Conservation (phyloP, 2,888 invertebrate species). For the Cataglyphis altisquamis region DNA sequence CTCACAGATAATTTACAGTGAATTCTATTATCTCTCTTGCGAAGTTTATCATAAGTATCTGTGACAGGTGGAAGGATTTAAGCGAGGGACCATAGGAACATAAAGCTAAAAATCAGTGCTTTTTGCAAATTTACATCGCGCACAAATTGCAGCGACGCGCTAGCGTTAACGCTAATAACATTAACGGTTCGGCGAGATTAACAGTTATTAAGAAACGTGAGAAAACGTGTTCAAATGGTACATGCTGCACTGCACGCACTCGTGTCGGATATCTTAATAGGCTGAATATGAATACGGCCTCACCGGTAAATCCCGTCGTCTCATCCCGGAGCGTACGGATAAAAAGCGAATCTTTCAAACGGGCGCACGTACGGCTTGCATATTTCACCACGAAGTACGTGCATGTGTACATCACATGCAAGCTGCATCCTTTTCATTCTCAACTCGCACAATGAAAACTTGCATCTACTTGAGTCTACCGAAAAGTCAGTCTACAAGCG, state of each 20-base stretch:
- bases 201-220: conserved; percentile 58
- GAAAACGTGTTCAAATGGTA: conserved; percentile 51
- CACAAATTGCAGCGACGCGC: conserved; percentile 28
- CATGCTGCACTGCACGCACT: conserved; percentile 13
- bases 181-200: conserved; percentile 54
- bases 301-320: conserved; percentile 50
- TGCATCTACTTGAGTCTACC: background rate
- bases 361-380: conserved; percentile 33
- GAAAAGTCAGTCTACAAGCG: conserved; percentile 26
- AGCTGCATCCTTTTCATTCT: background rate
- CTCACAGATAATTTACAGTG: background rate
- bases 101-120: background rate
- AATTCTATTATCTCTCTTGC: conserved; percentile 26
- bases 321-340: conserved; percentile 3
- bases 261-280: conserved; percentile 54
- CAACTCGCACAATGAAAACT: conserved; percentile 4
- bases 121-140: conserved; percentile 43
- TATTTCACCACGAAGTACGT: conserved; percentile 18
- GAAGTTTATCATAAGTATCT: conserved; percentile 18
- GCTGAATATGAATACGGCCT: conserved; percentile 53
- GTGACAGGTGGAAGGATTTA: conserved; percentile 44
- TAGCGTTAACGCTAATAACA: conserved; percentile 53
- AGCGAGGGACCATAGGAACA: conserved; percentile 2
- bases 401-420: background rate
- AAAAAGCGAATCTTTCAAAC: conserved; percentile 50